A percentile compares a stretch with the other conserved stretches of the same genome.
Evolutionary conservation across 2,797 vertebrate genomes (phyloP).

Genomic region (Syngnathus acus): DNA sequence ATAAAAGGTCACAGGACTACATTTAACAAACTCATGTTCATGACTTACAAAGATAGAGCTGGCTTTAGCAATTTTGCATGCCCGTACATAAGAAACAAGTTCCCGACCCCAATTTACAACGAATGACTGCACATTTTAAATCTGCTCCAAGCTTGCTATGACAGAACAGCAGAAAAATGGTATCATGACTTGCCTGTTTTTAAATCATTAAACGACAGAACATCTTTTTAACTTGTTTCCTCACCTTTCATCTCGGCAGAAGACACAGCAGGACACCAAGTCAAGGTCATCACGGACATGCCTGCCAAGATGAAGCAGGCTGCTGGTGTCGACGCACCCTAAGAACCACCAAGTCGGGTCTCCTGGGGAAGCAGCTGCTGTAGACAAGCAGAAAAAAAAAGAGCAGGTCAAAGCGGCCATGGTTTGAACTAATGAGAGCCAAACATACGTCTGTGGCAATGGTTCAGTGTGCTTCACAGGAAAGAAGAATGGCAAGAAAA

Average conservation of each 20-base stretch:
- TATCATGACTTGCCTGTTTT: not conserved
- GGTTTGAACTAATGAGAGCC: not conserved
- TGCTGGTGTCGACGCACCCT: conserved; percentile 28
- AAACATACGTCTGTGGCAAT: not conserved
- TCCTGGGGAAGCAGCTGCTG: conserved; percentile 1
- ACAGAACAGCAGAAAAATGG: not conserved
- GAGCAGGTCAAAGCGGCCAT: not conserved
- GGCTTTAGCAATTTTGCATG: too few species aligned
- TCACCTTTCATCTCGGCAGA: conserved; percentile 50
- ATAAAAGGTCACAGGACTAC: too few species aligned
- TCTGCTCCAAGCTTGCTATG: not conserved
- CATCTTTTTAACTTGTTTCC: conserved; percentile 1
- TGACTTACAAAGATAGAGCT: too few species aligned
- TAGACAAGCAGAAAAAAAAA: not conserved
- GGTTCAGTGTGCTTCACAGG: not conserved
- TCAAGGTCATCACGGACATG: conserved; percentile 36
- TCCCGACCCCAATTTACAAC: not conserved
- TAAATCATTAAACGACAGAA: not conserved
- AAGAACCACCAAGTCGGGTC: conserved; percentile 26
- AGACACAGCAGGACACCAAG: conserved; percentile 37
- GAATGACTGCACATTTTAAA: not conserved
- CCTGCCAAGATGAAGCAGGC: not conserved
- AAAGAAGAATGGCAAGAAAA: not conserved
- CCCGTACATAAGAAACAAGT: not conserved
- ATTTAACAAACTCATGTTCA: too few species aligned